Evolutionary conservation across 2,113 vertebrate species (phyloP), one percentile per base, ranked within the genome.

Genomic region (Mustela nigripes): DNA sequence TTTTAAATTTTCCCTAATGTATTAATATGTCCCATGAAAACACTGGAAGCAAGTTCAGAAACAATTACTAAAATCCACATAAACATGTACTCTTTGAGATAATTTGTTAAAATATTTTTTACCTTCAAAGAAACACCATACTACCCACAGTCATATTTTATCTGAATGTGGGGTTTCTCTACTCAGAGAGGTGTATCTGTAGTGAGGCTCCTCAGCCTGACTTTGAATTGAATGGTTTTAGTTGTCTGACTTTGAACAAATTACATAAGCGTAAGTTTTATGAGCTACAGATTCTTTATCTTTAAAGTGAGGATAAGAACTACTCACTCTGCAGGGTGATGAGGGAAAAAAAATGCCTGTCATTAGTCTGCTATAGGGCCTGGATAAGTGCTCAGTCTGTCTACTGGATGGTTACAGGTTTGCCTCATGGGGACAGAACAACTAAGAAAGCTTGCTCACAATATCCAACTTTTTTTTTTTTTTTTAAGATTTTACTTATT

Each of bases 211-310:
- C 78, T 69, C 9, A 78, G 7, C 2, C 42, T 62, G 39, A 79
- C 22, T 85, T 62, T 86, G 62, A 67, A 63, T 36, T 26, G 31
- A 19, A 42, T 18, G 12, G 31, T 65, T 42, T 39, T 63, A 12
- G 11, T 39, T 85, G 60, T 60, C 22, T 90, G 8, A 39, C 19
- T 84, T 76, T 76, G 33, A 10, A 84, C 18, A 84, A 78, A 63
- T 56, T 62, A 39, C n/a, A 84, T 86, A 87, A 67, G 9, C n/a
- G 63, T 83, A 87, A 67, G 11, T 69, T 93, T 63, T 86, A 90
- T 76, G 31, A 89, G 58, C 39, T 48, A 50, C 11, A 45, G 1
- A 18, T 90, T 76, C 83, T 71, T 39, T 11, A 62, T 56, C 19
- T 88, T 98, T 56, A n/a, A 71, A 85, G 10, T 39, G 36, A 39